A percentile compares a stretch with the other conserved stretches of the same genome.
Conservation (phyloP, 2,797 vertebrate species). For the Ara ararauna region DNA sequence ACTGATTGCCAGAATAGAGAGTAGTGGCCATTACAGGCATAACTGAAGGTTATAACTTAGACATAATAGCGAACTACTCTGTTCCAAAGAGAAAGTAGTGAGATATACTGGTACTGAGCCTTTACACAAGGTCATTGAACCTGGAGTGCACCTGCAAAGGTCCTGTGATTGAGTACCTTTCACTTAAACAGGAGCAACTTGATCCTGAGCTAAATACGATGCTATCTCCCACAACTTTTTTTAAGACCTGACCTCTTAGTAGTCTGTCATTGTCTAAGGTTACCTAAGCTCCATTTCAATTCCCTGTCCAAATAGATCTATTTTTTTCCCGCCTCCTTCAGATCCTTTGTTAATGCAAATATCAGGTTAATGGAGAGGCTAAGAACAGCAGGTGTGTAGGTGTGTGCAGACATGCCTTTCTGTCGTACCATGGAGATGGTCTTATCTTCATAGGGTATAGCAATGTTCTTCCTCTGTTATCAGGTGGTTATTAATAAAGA, state of each 20-base stretch:
- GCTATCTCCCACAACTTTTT: not conserved
- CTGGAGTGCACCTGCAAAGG: not conserved
- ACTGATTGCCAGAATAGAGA: not conserved
- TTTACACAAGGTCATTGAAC: not conserved
- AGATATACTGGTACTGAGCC: not conserved
- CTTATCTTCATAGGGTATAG: not conserved
- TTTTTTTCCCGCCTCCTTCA: not conserved
- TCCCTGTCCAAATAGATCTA: not conserved
- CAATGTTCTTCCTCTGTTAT: not conserved
- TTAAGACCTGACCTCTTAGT: not conserved
- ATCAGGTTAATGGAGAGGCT: not conserved
- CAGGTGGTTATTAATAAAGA: not conserved
- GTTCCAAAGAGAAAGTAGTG: not conserved
- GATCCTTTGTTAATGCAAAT: not conserved
- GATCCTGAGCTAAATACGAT: not conserved
- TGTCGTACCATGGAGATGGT: not conserved
- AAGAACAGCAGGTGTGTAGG: not conserved
- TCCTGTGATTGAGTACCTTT: not conserved
- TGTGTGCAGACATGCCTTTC: not conserved
- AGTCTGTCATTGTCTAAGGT: not conserved
- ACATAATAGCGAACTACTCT: not conserved
- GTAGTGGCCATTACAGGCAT: not conserved
- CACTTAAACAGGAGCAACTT: not conserved
- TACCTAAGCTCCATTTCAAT: not conserved
- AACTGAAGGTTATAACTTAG: not conserved